A percentile compares a stretch with the other conserved stretches of the same genome.
These are phyloP conservation scores for Heloderma charlesbogerti DNA, from an alignment of 2,113 vertebrate genomes.

Conservation along the genomic window DNA sequence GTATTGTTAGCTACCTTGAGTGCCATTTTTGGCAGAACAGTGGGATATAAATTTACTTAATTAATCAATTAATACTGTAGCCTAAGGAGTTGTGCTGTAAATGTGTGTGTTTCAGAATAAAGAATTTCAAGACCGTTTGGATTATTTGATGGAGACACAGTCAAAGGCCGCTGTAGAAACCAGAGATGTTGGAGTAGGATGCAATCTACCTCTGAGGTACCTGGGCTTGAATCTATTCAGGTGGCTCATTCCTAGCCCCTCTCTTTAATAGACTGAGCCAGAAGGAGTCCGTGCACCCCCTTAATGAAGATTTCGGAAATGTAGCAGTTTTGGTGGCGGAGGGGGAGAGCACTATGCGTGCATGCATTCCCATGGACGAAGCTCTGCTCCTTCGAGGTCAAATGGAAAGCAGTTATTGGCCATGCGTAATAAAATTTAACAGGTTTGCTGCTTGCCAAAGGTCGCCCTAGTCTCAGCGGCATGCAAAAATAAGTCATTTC, in stretches of 20 bases:
- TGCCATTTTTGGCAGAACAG: too few species aligned
- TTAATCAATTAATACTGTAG: neutral
- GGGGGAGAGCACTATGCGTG: neutral
- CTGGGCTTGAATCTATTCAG: neutral
- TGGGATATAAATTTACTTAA: too few species aligned
- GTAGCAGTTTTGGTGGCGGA: accelerated
- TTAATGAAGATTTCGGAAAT: neutral
- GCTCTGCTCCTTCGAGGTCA: neutral
- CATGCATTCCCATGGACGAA: neutral
- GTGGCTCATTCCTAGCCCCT: neutral
- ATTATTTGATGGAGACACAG: constrained; percentile 90
- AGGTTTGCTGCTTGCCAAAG: constrained; percentile 34
- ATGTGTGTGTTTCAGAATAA: constrained; percentile 87
- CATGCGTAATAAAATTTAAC: constrained; percentile 28
- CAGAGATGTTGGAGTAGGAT: constrained; percentile 87
- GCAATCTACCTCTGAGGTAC: constrained; percentile 90
- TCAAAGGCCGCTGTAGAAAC: constrained; percentile 82
- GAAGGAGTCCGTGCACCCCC: too few species aligned
- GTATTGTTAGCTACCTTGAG: too few species aligned
- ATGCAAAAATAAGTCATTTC: constrained; percentile 55
- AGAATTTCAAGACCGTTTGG: constrained; percentile 95
- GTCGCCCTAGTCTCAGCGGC: constrained; percentile 51
- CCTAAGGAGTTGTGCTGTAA: constrained; percentile 30
- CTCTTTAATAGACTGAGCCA: neutral
- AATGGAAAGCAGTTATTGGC: constrained; percentile 23